Evolutionary conservation across 64 coral and sea anemone species (phyloP).

Genomic region (Porites australiensis): DNA sequence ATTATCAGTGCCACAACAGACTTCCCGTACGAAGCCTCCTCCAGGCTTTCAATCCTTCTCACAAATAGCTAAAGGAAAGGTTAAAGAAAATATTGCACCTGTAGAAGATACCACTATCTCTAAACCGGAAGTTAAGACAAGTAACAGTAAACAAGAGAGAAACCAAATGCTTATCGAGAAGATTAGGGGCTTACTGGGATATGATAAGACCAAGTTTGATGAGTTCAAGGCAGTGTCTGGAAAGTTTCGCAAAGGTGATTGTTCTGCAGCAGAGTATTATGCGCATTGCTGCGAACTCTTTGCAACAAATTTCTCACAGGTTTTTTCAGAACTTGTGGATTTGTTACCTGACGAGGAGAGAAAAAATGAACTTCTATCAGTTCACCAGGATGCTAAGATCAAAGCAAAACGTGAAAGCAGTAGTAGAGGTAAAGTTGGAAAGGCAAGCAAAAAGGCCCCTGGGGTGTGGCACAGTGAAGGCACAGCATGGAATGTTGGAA

Average conservation of each 20-base stretch:
- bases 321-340: conserved; percentile 89
- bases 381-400: conserved; percentile 85
- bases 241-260: conserved; percentile 79
- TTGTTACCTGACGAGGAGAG: conserved; percentile 89
- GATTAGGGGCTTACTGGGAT: conserved; percentile 69
- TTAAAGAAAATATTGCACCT: conserved; percentile 47
- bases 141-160: conserved; percentile 64
- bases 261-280: conserved; percentile 82
- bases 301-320: conserved; percentile 61
- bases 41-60: conserved; percentile 25
- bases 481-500: not conserved
- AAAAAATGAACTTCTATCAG: conserved; percentile 75
- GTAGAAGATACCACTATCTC: not conserved
- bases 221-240: conserved; percentile 91
- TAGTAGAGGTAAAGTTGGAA: conserved; percentile 12
- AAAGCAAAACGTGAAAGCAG: conserved; percentile 48
- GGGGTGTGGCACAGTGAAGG: conserved; percentile 32
- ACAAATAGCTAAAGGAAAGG: not conserved
- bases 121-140: conserved; percentile 19
- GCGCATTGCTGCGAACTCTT: conserved; percentile 75
- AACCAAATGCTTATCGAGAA: conserved; percentile 88
- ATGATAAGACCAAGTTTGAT: conserved; percentile 82
- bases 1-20: conserved; percentile 7
- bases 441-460: not conserved
- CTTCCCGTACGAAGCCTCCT: conserved; percentile 21